phyloP scores from a whole-genome alignment of 2,888 invertebrate genomes.

The Drosophila melanosoma region DNA sequence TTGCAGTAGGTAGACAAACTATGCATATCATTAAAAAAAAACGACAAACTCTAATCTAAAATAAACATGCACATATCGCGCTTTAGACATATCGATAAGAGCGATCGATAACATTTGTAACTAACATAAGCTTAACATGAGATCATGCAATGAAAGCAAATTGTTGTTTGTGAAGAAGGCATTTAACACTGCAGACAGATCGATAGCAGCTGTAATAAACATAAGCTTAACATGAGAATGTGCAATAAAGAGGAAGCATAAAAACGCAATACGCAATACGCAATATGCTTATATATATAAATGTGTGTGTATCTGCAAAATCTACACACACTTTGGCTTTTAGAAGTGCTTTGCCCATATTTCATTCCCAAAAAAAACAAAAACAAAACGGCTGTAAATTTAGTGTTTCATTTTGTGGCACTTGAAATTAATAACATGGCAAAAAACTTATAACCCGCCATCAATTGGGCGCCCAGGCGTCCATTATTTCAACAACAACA shows the following conservation, averaged over 20 bases:
- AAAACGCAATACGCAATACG: background rate
- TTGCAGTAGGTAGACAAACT: background rate
- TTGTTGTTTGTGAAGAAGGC: background rate
- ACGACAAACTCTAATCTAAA: background rate
- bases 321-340: constrained; percentile 35
- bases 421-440: constrained; percentile 66
- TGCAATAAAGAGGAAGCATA: background rate
- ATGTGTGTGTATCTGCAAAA: background rate
- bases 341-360: constrained; percentile 32
- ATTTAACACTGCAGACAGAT: background rate
- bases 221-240: background rate
- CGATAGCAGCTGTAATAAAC: background rate
- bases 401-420: constrained; percentile 56
- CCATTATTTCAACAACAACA: constrained; percentile 30
- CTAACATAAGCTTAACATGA: background rate
- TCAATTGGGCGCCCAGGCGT: constrained; percentile 53
- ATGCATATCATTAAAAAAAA: background rate
- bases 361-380: background rate
- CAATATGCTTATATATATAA: background rate
- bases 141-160: background rate
- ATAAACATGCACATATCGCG: background rate
- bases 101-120: background rate
- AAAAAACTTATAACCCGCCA: constrained; percentile 54
- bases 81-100: background rate
- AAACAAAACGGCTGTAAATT: constrained; percentile 21